These are phyloP conservation scores for Lathamus discolor DNA, from an alignment of 2,113 vertebrate species.

Conservation along the genomic window DNA sequence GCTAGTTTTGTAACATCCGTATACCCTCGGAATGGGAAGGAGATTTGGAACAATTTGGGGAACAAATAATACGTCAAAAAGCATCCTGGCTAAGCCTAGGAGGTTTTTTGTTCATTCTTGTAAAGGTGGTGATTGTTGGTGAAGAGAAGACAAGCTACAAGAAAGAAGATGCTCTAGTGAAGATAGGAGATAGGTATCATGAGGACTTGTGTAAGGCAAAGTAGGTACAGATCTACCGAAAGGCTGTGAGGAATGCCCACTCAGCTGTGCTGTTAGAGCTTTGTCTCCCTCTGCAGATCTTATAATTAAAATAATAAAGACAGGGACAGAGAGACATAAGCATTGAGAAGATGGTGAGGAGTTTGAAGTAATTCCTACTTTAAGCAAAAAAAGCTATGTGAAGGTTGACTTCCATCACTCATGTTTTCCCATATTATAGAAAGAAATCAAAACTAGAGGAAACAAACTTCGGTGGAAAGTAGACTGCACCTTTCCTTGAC, in stretches of 20 bases:
- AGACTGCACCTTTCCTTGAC: neutral
- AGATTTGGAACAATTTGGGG: neutral
- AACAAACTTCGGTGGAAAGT: neutral
- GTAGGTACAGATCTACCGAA: neutral
- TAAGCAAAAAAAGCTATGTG: neutral
- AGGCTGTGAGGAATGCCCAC: neutral
- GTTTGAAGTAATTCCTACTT: neutral
- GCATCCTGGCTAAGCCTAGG: neutral
- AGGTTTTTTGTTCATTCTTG: neutral
- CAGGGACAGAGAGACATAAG: accelerated
- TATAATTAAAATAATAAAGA: neutral
- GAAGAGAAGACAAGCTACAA: neutral
- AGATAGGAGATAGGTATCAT: neutral
- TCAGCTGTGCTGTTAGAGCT: neutral
- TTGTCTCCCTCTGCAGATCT: neutral
- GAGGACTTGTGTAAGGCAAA: neutral
- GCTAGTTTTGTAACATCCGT: neutral
- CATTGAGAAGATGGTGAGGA: neutral
- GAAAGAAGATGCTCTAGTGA: neutral
- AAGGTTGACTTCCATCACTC: neutral
- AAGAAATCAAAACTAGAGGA: neutral
- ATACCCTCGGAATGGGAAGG: neutral
- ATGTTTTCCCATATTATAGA: neutral
- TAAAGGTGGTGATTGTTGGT: neutral
- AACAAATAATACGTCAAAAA: neutral